Evolutionary conservation across 2,888 invertebrate species (phyloP).

Genomic region (Eretmocerus hayati): DNA sequence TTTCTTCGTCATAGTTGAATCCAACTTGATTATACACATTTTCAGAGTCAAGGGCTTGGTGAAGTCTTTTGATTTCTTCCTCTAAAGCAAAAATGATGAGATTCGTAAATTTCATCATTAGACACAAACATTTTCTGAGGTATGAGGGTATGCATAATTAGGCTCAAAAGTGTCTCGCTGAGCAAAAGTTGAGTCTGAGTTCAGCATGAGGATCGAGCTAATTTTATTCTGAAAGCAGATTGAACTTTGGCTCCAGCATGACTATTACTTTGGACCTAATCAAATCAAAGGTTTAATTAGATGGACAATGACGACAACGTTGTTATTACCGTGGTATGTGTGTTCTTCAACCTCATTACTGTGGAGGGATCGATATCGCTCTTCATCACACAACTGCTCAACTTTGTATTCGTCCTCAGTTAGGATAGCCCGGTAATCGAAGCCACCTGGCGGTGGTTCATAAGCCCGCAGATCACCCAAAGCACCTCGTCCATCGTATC

Average conservation of each 20-base stretch:
- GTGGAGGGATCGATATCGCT: constrained; percentile 83
- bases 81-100: constrained; percentile 68
- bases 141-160: too few relatives aligned
- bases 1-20: constrained; percentile 61
- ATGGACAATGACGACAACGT: too few relatives aligned
- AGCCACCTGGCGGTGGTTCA: constrained; percentile 74
- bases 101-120: too few relatives aligned
- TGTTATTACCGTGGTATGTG: constrained; percentile 79
- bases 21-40: constrained; percentile 64
- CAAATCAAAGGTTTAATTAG: too few relatives aligned
- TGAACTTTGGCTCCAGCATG: too few relatives aligned
- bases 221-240: too few relatives aligned
- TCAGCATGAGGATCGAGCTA: too few relatives aligned
- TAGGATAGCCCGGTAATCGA: constrained; percentile 57
- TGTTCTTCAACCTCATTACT: constrained; percentile 83
- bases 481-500: constrained; percentile 92
- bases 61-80: constrained; percentile 84
- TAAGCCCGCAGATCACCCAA: constrained; percentile 75
- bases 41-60: constrained; percentile 58
- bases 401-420: constrained; percentile 69
- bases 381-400: constrained; percentile 91
- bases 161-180: too few relatives aligned
- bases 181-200: too few relatives aligned
- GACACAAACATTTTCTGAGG: too few relatives aligned
- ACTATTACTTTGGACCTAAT: too few relatives aligned